Conservation (phyloP, 2,797 vertebrate genomes). For the Gephyroberyx darwinii region DNA sequence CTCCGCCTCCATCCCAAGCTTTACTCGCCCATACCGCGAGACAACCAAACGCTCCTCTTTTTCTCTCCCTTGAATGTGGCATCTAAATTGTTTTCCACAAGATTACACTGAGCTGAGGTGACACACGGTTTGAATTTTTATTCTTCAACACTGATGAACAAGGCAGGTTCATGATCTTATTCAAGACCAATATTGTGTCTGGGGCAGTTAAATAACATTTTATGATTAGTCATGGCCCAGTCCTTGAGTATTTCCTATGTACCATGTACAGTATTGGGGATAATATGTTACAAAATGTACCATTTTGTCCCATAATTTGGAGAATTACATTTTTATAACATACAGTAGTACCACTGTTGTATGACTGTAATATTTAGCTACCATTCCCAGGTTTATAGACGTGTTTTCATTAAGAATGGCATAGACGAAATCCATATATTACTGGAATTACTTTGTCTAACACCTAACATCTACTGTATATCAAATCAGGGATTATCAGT, state of each 20-base stretch:
- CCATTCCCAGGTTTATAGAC: background rate
- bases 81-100: conserved; percentile 22
- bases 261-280: conserved; percentile 39
- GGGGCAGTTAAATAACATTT: conserved; percentile 36
- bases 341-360: background rate
- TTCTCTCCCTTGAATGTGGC: conserved; percentile 14
- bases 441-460: background rate
- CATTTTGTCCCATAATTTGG: background rate
- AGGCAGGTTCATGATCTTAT: conserved; percentile 23
- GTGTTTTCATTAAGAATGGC: background rate
- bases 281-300: conserved; percentile 15
- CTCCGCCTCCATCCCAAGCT: conserved; percentile 23
- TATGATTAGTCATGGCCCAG: conserved; percentile 54
- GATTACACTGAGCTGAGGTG: conserved; percentile 20
- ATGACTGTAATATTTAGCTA: background rate
- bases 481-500: background rate
- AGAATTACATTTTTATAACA: background rate
- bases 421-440: background rate
- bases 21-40: conserved; percentile 51
- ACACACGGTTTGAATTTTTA: conserved; percentile 37
- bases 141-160: conserved; percentile 10
- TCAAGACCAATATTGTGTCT: conserved; percentile 25
- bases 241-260: conserved; percentile 41
- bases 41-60: conserved; percentile 14
- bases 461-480: background rate